These are phyloP conservation scores for Eristalinus aeneus DNA, from an alignment of 2,888 invertebrate genomes.

Conservation along the genomic window DNA sequence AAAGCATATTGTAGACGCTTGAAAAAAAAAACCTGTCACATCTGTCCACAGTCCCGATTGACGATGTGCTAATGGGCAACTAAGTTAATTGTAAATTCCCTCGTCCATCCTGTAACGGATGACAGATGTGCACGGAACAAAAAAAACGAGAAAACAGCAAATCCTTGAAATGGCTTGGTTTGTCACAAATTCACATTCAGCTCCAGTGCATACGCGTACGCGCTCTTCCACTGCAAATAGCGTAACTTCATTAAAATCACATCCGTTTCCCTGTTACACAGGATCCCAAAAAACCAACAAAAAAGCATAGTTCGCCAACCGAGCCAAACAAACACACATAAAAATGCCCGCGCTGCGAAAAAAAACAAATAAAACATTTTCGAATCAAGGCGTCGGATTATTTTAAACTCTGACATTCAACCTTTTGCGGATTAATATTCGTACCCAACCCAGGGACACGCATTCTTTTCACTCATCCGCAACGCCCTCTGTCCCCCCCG, in stretches of 20 bases:
- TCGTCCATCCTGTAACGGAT: not conserved
- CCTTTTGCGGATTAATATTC: slow-evolving; percentile 45
- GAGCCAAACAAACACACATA: not conserved
- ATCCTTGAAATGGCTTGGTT: not conserved
- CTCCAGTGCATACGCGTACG: not conserved
- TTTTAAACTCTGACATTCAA: slow-evolving; percentile 52
- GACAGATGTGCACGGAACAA: not conserved
- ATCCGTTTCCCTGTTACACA: not conserved
- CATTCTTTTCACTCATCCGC: slow-evolving; percentile 24
- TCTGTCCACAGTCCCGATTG: too few relatives aligned
- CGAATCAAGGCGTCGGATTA: slow-evolving; percentile 43
- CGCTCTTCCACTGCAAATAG: not conserved
- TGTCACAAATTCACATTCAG: not conserved
- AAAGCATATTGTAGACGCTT: too few relatives aligned
- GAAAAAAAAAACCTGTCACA: too few relatives aligned
- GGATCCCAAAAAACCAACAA: not conserved
- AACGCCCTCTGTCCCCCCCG: not conserved
- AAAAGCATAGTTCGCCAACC: not conserved
- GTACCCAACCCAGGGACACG: not conserved
- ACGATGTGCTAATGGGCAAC: too few relatives aligned
- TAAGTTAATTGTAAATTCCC: not conserved
- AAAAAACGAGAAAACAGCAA: not conserved
- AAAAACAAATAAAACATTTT: slow-evolving; percentile 8
- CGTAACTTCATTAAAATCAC: not conserved
- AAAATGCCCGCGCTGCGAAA: not conserved